Base-by-base conservation (phyloP, 2,888 invertebrate genomes). In the Himalopsyche kuldschensis region DNA sequence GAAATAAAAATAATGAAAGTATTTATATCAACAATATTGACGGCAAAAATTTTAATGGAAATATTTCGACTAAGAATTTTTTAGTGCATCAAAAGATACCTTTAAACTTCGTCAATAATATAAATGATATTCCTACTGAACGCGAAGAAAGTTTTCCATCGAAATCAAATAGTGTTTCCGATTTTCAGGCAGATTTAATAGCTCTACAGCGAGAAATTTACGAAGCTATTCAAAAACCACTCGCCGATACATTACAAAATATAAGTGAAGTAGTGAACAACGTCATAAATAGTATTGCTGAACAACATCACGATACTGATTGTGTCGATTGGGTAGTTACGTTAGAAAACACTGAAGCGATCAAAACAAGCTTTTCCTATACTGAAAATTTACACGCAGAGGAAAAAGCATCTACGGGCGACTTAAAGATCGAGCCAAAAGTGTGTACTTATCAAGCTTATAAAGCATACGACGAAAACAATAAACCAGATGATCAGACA, bases 181-280 rank as follows among this genome's bases (percentile, higher is more conserved):
- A 91, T 87, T 91, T 91, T 87, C 90, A 91, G 88, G 90, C 91
- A 78, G 91, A 91, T 85, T 88, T 92, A 87, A 90, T 91, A 87
- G 91, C 91, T 88, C 87, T 92, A 84, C 89, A 91, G 82, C 91
- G 90, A 87, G 92, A 92, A 86, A 92, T 92, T 79, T 90, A 92
- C 88, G 91, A 92, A 32, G 90, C 90, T 24, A 90, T 92, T 87
- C 89, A 90, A 77, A 91, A 91, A 87, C 92, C 92, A 20, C 91
- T 92, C 85, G 91, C 92, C 88, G 90, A 89, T 87, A 92, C 92
- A 32, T 91, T 92, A 81, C 91, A 92, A 87, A 92, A 92, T 86
- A 92, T 92, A 82, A 92, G 92, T 85, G 92, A 92, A 78, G 92
- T 92, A 30, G 91, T 92, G 6, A 92, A 92, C 87, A 91, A 91